Base-by-base conservation (phyloP, 92 coral and sea anemone genomes). In the Bergia puertoricense region DNA sequence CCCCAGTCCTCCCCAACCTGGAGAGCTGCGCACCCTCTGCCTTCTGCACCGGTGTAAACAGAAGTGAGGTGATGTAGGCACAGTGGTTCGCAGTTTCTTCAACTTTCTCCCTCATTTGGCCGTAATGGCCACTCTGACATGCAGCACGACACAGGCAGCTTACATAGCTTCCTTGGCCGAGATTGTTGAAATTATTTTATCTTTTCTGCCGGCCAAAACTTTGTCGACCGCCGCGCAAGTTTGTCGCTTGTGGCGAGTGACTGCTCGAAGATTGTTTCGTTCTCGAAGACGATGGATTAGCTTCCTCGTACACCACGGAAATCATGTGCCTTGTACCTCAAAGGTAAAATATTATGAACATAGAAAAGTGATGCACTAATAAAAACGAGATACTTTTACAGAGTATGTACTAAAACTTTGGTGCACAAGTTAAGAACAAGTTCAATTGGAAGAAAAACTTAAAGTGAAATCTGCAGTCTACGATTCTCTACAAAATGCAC, bases 181-280 rank as follows among this genome's bases (percentile, higher is more conserved):
- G 86, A 93, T 92, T n/a, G 92, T 95, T 67, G 99, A 96, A 76
- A 88, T 94, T 23, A 91, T 96, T 81, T 46, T 95, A 73, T 90
- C 94, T 45, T 97, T 92, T 86, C 81, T 97, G 76, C 99, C 99
- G 0, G 99, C 95, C 42, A 93, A 93, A 81, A 77, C 93, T 59
- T 88, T 97, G 80, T 88, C 91, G 7, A 86, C 46, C 7, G 93
- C 95, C 71, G 89, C 89, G 83, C 95, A 91, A 80, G 99, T 97
- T 37, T 94, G 99, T 81, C 94, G 92, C 1, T 82, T 94, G 46
- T 97, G 98, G 99, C 93, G 95, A 82, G 97, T 92, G 56, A 91
- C 94, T 51, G 95, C 94, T 8, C 68, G 87, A 66, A 92, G 99
- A 66, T 71, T 95, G 41, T 59, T 93, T 85, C 98, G 98, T 41